Evolutionary conservation across 2,888 invertebrate genomes (phyloP).

Genomic region (Nebria brevicollis): DNA sequence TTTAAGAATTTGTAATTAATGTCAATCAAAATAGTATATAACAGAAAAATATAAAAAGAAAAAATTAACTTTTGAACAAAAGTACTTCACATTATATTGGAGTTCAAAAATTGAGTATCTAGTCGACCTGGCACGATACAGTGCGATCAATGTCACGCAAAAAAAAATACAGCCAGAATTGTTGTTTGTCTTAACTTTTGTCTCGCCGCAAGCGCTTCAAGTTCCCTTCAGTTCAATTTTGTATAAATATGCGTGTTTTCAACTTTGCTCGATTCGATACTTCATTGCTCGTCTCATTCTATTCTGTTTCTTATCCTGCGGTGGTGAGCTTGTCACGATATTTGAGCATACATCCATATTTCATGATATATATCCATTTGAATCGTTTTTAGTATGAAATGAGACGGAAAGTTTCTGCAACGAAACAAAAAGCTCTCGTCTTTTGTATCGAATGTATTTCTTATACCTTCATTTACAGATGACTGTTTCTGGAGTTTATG

Average conservation of each 20-base stretch:
- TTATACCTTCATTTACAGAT: slow-evolving; percentile 17
- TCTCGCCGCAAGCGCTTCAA: slow-evolving; percentile 34
- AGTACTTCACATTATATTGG: neutral
- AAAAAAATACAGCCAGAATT: slow-evolving; percentile 13
- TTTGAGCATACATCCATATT: slow-evolving; percentile 45
- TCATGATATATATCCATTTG: slow-evolving; percentile 42
- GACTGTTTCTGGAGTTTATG: slow-evolving; percentile 15
- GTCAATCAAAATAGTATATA: too few relatives aligned
- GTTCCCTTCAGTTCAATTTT: slow-evolving; percentile 25
- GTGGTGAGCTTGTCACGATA: slow-evolving; percentile 33
- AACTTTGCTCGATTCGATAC: neutral
- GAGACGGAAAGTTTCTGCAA: slow-evolving; percentile 34
- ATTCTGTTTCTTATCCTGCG: neutral
- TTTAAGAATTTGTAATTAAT: too few relatives aligned
- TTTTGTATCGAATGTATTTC: slow-evolving; percentile 34
- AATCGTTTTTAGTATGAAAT: slow-evolving; percentile 42
- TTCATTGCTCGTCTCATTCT: neutral
- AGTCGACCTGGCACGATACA: neutral
- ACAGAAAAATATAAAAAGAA: too few relatives aligned
- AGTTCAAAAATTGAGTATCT: neutral
- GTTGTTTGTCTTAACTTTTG: slow-evolving; percentile 43
- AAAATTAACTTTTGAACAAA: too few relatives aligned
- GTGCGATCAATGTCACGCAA: slow-evolving; percentile 39
- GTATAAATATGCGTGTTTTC: slow-evolving; percentile 40
- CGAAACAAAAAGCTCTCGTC: slow-evolving; percentile 30